These are phyloP conservation scores for Lymantria dispar DNA, from an alignment of 2,888 invertebrate genomes.

Conservation along the genomic window DNA sequence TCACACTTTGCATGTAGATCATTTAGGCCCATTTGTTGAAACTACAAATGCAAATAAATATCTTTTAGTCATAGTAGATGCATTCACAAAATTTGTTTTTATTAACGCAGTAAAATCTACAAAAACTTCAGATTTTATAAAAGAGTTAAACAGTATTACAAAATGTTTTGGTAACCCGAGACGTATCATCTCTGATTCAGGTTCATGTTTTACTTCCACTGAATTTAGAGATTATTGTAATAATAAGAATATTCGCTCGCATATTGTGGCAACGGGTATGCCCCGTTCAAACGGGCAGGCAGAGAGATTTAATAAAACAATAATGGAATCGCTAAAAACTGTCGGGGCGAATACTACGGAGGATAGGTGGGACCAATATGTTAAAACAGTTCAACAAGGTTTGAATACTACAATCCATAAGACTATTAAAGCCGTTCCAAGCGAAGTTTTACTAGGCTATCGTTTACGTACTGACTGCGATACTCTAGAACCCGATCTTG, in stretches of 20 bases:
- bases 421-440: too few species aligned
- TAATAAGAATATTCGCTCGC: neutral
- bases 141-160: neutral
- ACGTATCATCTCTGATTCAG: neutral
- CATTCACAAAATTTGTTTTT: constrained; percentile 20
- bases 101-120: neutral
- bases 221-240: neutral
- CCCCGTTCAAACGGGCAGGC: too few species aligned
- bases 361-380: neutral
- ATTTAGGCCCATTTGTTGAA: constrained; percentile 25
- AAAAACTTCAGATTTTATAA: neutral
- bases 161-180: neutral
- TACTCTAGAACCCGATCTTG: too few species aligned
- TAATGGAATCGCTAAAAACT: neutral
- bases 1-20: constrained; percentile 26
- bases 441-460: too few species aligned
- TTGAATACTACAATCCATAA: neutral
- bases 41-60: constrained; percentile 20
- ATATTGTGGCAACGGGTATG: neutral
- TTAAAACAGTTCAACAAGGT: neutral
- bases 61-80: constrained; percentile 24
- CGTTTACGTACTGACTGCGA: too few species aligned
- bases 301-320: too few species aligned
- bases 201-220: too few species aligned
- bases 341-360: neutral